Evolutionary conservation across 1,140 invertebrate species (phyloP).

Genomic region (Dendroctonus valens): DNA sequence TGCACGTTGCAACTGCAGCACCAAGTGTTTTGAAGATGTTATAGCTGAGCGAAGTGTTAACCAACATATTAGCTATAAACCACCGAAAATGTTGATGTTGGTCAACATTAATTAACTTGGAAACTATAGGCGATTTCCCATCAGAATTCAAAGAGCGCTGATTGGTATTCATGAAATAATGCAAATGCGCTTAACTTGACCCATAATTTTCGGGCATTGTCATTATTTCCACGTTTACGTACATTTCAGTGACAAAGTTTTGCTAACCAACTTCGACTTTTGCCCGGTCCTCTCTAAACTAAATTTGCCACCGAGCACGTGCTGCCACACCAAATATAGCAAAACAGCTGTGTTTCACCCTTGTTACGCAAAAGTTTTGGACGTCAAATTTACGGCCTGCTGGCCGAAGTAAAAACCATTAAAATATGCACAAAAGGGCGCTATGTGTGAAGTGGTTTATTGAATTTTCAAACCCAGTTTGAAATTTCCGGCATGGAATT

Average conservation of each 20-base stretch:
- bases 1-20: too few species aligned
- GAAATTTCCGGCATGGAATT: too few species aligned
- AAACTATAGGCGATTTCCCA: too few species aligned
- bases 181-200: constrained; percentile 6
- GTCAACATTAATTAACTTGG: too few species aligned
- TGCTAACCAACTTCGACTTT: constrained; percentile 20
- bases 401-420: constrained; percentile 4
- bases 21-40: too few species aligned
- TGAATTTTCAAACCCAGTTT: too few species aligned
- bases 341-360: constrained; percentile 31
- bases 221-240: constrained; percentile 40
- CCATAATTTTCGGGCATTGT: constrained; percentile 25
- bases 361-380: constrained; percentile 39
- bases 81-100: too few species aligned
- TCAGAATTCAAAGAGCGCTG: too few species aligned
- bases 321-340: constrained; percentile 23
- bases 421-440: neutral
- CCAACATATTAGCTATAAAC: too few species aligned
- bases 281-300: constrained; percentile 32
- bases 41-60: too few species aligned
- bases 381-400: constrained; percentile 14
- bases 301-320: constrained; percentile 26
- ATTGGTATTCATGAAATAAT: too few species aligned
- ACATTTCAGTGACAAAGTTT: constrained; percentile 24
- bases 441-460: too few species aligned